Conservation (phyloP, 2,888 invertebrate genomes). For the Parnassius orleans region DNA sequence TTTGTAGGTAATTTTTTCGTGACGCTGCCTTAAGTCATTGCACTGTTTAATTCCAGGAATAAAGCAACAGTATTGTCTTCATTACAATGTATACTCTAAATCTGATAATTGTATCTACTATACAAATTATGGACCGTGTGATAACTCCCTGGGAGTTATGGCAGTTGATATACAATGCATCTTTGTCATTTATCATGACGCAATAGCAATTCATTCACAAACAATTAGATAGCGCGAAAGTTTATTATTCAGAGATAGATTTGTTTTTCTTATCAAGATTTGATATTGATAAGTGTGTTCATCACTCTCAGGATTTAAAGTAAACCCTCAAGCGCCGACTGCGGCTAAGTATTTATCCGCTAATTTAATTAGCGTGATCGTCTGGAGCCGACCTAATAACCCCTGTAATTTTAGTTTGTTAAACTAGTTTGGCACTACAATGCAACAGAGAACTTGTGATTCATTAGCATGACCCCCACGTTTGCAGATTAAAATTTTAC, state of each 20-base stretch:
- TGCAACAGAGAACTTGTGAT: not conserved
- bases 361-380: conserved; percentile 36
- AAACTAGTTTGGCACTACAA: conserved; percentile 14
- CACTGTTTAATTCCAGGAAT: conserved; percentile 8
- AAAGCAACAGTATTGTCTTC: not conserved
- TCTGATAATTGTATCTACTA: conserved; percentile 9
- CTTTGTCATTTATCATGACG: not conserved
- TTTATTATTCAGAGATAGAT: not conserved
- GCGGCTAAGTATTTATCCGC: conserved; percentile 23
- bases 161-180: not conserved
- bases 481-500: too few species aligned
- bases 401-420: conserved; percentile 19
- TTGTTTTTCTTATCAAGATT: too few species aligned
- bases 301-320: too few species aligned
- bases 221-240: not conserved
- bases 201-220: not conserved
- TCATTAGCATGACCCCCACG: too few species aligned
- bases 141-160: conserved; percentile 8
- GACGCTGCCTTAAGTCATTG: not conserved
- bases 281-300: too few species aligned
- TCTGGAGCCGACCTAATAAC: conserved; percentile 35
- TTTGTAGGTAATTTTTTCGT: not conserved
- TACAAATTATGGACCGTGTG: conserved; percentile 7
- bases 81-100: conserved; percentile 10
- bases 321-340: not conserved